These are phyloP conservation scores for Opisthograptis luteolata DNA, from an alignment of 2,888 invertebrate species.

Conservation along the genomic window DNA sequence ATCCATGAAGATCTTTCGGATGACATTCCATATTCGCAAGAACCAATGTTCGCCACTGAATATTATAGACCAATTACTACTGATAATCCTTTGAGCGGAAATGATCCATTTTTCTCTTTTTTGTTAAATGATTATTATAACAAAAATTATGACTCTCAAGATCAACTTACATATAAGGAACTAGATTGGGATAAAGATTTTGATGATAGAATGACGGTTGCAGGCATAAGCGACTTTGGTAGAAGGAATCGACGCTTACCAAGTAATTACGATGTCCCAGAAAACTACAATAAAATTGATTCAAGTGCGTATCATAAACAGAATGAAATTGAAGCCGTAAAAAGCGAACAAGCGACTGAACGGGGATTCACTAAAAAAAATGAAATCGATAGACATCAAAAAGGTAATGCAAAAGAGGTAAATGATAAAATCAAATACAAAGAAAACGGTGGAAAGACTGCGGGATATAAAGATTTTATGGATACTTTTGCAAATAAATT, in stretches of 20 bases:
- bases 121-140: conserved; percentile 68
- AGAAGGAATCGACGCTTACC: conserved; percentile 28
- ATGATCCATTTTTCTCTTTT: conserved; percentile 68
- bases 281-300: neutral
- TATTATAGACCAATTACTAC: conserved; percentile 36
- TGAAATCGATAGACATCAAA: conserved; percentile 48
- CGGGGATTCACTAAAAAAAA: conserved; percentile 42
- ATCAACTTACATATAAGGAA: conserved; percentile 61
- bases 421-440: conserved; percentile 45
- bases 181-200: conserved; percentile 61
- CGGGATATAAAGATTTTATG: conserved; percentile 61
- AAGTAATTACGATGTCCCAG: neutral
- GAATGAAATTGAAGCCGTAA: conserved; percentile 5
- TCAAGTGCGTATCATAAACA: neutral
- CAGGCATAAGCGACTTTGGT: conserved; percentile 37
- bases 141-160: conserved; percentile 54
- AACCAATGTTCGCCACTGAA: conserved; percentile 26
- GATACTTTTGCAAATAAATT: conserved; percentile 69
- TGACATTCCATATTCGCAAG: conserved; percentile 44
- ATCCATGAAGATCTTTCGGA: conserved; percentile 63
- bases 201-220: conserved; percentile 42
- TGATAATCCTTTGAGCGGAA: conserved; percentile 61
- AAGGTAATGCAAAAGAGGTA: conserved; percentile 43
- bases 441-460: conserved; percentile 46
- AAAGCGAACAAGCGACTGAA: conserved; percentile 41